Conservation (phyloP, 2,888 invertebrate genomes). For the Timema podura region DNA sequence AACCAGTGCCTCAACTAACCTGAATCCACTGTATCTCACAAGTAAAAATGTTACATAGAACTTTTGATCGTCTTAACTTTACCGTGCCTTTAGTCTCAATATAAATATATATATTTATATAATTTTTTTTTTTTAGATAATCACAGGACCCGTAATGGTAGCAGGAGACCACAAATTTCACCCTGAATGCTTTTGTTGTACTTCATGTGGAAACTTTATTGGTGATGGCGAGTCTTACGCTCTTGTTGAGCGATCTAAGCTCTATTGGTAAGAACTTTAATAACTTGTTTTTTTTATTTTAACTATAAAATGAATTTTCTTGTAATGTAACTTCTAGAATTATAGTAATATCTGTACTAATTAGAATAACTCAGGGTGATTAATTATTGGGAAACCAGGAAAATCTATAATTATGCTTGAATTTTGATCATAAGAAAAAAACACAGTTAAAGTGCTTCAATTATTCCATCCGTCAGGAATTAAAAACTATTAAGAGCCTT, state of each 20-base stretch:
- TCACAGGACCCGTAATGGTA: conserved; percentile 89
- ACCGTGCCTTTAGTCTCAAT: not conserved
- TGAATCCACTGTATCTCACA: no score
- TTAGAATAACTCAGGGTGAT: not conserved
- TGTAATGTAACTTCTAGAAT: conserved; percentile 16
- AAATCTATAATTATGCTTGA: no score
- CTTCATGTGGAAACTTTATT: conserved; percentile 73
- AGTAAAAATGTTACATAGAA: no score
- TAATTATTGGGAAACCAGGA: no score
- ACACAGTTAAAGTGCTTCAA: no score
- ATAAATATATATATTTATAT: not conserved
- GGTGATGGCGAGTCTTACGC: conserved; percentile 93
- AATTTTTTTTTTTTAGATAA: conserved; percentile 43
- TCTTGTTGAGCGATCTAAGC: conserved; percentile 80
- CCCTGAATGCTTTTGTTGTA: conserved; percentile 91
- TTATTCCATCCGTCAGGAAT: no score
- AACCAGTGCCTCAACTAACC: no score
- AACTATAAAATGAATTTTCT: conserved; percentile 14
- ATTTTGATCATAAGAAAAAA: no score
- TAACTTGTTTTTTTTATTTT: conserved; percentile 19
- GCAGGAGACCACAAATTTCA: conserved; percentile 94
- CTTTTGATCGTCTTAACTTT: no score
- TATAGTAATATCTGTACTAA: not conserved
- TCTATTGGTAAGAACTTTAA: conserved; percentile 68
- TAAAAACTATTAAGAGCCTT: no score